Evolutionary conservation across 2,888 invertebrate genomes (phyloP), one percentile per base, ranked within the genome.

Genomic region (Neuroscelio doddi): DNA sequence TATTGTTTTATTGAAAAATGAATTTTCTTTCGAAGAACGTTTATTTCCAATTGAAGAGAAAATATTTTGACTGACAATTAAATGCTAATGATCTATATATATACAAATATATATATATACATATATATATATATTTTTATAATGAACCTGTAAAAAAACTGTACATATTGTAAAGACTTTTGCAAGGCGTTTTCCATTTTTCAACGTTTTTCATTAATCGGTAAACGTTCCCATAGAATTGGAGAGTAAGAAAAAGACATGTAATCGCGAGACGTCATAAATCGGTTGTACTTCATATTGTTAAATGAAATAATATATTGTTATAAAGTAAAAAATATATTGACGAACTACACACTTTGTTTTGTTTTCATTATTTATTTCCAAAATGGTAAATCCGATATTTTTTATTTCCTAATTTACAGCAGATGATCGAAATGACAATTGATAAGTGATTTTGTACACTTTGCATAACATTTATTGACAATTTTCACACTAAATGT

Each of bases 161-260:
- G 81, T 80, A 81, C 50, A 81, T 81, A 80, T 39, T 82, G 81
- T 83, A 82, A 68, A n/a, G n/a, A 82, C 78, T 72, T 71, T 68
- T 78, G 79, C 81, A 79, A 74, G 77, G 65, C 74, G 70, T 79
- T 82, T 79, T 82, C 77, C 80, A 82, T 77, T 72, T 79, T 78
- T 77, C 70, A 79, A 81, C 70, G 58, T 73, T 77, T 78, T 76
- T 77, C 59, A 66, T 64, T 66, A 64, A 50, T 47, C 36, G 10
- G 52, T 52, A 53, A 65, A 49, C 59, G 45, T 38, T 63, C 49
- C 39, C 52, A 44, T 42, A 16, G 49, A 47, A 55, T 58, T 56
- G 49, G n/a, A n/a, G n/a, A n/a, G n/a, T n/a, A n/a, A n/a, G n/a
- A n/a, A 38, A 39, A 42, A 30, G 24, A 61, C 44, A 36, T 62